These are phyloP conservation scores for Neodon shergylaensis DNA, from an alignment of 2,113 vertebrate genomes.

Conservation along the genomic window DNA sequence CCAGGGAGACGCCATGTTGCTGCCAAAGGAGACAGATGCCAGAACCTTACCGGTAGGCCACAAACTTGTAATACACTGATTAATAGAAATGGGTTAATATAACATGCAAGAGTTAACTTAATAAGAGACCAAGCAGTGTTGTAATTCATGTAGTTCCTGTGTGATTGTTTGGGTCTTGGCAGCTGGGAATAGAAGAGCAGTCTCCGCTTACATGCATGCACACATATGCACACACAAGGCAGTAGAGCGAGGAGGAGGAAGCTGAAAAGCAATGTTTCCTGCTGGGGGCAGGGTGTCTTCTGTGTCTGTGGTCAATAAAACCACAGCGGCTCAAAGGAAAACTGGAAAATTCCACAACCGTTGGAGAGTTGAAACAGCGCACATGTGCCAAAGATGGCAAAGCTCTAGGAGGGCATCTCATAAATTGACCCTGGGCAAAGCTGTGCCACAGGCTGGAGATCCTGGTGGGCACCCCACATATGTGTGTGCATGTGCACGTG, in stretches of 20 bases:
- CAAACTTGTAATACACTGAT: too few species aligned
- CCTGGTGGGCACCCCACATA: background rate
- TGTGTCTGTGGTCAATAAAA: background rate
- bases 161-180: too few species aligned
- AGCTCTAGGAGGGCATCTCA: background rate
- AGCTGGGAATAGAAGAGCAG: too few species aligned
- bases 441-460: background rate
- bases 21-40: too few species aligned
- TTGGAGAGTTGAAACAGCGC: background rate
- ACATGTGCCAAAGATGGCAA: background rate
- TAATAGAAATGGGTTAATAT: too few species aligned
- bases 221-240: background rate
- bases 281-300: background rate
- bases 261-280: background rate
- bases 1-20: too few species aligned
- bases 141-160: too few species aligned
- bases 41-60: too few species aligned
- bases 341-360: conserved; percentile 28
- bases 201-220: background rate
- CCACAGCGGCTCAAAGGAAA: background rate
- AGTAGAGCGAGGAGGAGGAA: background rate
- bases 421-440: background rate
- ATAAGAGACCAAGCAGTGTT: too few species aligned
- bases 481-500: rapidly evolving
- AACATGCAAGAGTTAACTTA: too few species aligned